Evolutionary conservation across 2,888 invertebrate genomes (phyloP), one percentile per base, ranked within the genome.

Genomic region (Phytoseiulus persimilis): DNA sequence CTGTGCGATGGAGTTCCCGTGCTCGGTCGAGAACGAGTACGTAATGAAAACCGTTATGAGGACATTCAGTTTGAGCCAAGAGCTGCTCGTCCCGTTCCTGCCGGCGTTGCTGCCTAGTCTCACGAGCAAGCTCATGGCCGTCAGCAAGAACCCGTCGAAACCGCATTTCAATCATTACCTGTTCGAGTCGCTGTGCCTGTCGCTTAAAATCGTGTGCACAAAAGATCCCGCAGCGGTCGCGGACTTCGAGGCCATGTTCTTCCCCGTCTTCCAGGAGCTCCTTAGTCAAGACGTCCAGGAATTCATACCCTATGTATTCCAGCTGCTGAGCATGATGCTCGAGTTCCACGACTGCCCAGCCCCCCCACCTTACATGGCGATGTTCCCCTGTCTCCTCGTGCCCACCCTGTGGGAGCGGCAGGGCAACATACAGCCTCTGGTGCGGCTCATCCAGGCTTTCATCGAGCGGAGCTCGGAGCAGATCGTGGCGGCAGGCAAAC

Each of bases 111-210:
- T 98, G 91, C 96, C 96, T 0, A 95, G 96, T 92, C 94, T 99
- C 32, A 97, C 97, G 0, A 95, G 95, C 91, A 96, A 97, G 93
- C 93, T 99, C 84, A 93, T 95, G 5, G 93, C 95, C 83, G 97
- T 98, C 45, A 95, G 97, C 90, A 96, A 96, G 94, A 99, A 98
- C 94, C 94, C 99, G 0, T 96, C 96, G 92, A 96, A 97, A 92
- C 99, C 99, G 0, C 96, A 98, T 93, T 99, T 99, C 94, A 99
- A 99, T 94, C 99, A 99, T 93, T 99, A 96, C 93, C 94, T 99
- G 83, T 99, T 99, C 92, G 99, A 99, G 94, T 96, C 97, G 0
- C 94, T 99, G 83, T 96, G 98, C 39, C 93, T 99, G 9, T 92
- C 93, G 45, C 93, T 94, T 92, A 96, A 96, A 91, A 95, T 97